phyloP scores from a whole-genome alignment of 2,113 vertebrate species.

The Otolemur garnettii region DNA sequence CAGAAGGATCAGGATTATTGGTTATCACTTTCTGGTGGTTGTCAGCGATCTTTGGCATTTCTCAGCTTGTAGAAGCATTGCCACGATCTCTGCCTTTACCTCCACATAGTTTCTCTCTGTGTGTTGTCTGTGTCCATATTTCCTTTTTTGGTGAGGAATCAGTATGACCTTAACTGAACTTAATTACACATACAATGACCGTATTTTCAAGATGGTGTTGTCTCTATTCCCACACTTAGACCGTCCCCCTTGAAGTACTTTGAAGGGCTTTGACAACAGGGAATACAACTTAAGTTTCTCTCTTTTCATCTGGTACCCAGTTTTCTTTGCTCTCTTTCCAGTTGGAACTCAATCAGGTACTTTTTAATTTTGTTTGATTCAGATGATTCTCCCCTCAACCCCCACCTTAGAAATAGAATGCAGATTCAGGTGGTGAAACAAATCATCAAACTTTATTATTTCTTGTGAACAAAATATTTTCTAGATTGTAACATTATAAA shows the following conservation, averaged over 20 bases:
- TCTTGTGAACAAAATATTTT: slow-evolving; percentile 52
- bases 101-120: neutral
- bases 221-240: neutral
- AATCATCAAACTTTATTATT: slow-evolving; percentile 59
- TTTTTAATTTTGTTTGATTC: neutral
- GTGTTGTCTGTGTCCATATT: neutral
- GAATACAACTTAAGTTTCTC: neutral
- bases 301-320: neutral
- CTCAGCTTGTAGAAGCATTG: neutral
- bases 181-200: neutral
- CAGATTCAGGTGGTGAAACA: neutral
- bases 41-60: neutral
- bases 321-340: neutral
- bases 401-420: neutral
- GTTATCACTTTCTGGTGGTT: neutral
- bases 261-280: neutral
- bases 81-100: neutral
- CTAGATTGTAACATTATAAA: neutral
- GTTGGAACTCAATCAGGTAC: neutral
- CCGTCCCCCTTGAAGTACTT: neutral
- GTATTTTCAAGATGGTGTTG: neutral
- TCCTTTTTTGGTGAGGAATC: neutral
- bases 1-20: neutral
- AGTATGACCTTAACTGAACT: neutral
- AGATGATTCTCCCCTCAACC: neutral